Evolutionary conservation across 2,797 vertebrate genomes (phyloP).

Genomic region (Halcyon smyrnensis): DNA sequence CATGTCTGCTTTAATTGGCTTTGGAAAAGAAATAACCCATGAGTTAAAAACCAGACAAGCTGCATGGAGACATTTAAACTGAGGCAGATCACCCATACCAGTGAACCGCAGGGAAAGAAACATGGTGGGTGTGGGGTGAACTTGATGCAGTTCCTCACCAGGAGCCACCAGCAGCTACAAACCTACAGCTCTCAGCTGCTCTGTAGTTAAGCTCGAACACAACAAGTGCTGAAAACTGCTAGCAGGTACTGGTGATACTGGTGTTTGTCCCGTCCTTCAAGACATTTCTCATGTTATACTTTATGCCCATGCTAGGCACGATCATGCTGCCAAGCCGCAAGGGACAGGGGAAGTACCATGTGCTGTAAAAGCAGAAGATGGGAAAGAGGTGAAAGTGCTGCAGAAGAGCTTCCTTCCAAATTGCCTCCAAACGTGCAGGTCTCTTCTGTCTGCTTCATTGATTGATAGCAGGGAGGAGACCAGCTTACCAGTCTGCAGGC

Average conservation of each 20-base stretch:
- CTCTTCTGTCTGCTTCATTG: not conserved
- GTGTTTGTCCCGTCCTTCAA: not conserved
- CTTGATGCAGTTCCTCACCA: not conserved
- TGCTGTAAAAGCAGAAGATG: not conserved
- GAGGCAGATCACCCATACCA: not conserved
- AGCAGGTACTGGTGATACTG: not conserved
- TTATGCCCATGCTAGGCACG: not conserved
- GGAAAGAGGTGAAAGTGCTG: not conserved
- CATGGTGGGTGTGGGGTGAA: not conserved
- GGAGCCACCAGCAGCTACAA: not conserved
- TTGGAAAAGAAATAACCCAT: slow-evolving; percentile 27
- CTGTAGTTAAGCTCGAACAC: not conserved
- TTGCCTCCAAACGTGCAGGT: not conserved
- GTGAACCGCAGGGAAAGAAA: not conserved
- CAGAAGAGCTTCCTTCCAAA: not conserved
- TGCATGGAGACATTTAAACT: slow-evolving; percentile 10
- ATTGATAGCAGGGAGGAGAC: not conserved
- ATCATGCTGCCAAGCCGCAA: not conserved
- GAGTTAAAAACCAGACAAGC: slow-evolving; percentile 20
- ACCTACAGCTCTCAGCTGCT: not conserved
- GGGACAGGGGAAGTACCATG: not conserved
- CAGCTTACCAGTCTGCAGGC: not conserved
- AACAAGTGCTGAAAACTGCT: not conserved
- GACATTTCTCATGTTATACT: not conserved
- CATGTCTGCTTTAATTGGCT: slow-evolving; percentile 18